These are phyloP conservation scores for Dissostichus mawsoni DNA, from an alignment of 2,113 vertebrate genomes.

Conservation along the genomic window DNA sequence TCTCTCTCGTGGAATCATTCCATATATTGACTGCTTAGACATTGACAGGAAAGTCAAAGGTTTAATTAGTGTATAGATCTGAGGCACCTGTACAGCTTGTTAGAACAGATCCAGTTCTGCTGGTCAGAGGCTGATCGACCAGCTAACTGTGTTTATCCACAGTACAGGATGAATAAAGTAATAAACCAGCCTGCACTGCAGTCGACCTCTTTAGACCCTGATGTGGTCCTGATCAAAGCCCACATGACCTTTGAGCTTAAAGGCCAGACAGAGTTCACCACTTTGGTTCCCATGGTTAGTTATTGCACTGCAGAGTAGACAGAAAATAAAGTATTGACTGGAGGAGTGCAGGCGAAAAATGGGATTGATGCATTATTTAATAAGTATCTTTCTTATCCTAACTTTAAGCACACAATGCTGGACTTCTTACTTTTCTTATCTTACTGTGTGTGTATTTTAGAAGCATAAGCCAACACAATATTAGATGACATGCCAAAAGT, in stretches of 20 bases:
- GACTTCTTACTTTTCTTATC: not conserved
- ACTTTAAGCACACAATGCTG: not conserved
- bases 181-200: not conserved
- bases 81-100: conserved; percentile 10
- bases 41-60: not conserved
- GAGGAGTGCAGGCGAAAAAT: not conserved
- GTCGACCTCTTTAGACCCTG: not conserved
- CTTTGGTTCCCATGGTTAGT: conserved; percentile 47
- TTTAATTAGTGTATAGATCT: conserved; percentile 51
- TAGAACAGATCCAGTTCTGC: conserved; percentile 15
- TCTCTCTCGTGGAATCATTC: conserved; percentile 4
- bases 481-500: conserved; percentile 5
- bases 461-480: conserved; percentile 9
- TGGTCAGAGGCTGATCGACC: conserved; percentile 44
- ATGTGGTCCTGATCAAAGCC: conserved; percentile 10
- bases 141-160: conserved; percentile 7
- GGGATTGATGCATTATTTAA: not conserved
- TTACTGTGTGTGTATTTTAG: not conserved
- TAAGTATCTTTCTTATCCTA: not conserved
- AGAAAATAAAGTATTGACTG: conserved; percentile 19
- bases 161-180: conserved; percentile 3
- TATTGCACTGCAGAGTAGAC: not conserved
- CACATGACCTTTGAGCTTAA: conserved; percentile 16
- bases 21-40: not conserved
- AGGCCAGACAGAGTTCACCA: conserved; percentile 4